phyloP scores from a whole-genome alignment of 2,797 vertebrate genomes.

The Taenioides sp. region DNA sequence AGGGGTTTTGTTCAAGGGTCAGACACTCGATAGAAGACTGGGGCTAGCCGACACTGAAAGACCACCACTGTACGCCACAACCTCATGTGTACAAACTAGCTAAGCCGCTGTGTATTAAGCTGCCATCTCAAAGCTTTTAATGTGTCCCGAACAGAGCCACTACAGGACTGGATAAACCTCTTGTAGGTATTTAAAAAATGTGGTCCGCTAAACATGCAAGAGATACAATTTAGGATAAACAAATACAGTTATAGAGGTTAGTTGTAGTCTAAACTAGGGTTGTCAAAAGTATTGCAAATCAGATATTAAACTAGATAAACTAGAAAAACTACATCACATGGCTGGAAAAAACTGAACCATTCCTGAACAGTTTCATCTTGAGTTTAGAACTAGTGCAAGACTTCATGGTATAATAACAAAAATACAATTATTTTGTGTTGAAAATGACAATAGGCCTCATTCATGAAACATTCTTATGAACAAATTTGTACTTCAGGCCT shows the following conservation, averaged over 20 bases:
- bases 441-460: no score
- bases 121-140: conserved; percentile 11
- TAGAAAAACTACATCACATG: no score
- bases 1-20: conserved; percentile 59
- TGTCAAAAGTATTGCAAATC: no score
- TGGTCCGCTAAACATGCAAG: conserved; percentile 6
- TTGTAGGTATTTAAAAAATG: neutral
- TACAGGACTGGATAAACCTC: conserved; percentile 4
- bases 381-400: no score
- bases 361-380: no score
- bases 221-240: neutral
- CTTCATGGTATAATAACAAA: no score
- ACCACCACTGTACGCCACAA: conserved; percentile 31
- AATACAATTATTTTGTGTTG: no score
- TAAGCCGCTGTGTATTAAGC: conserved; percentile 29
- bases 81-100: conserved; percentile 52
- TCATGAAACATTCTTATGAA: no score
- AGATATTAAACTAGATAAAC: neutral
- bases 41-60: conserved; percentile 36
- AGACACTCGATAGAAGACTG: conserved; percentile 55
- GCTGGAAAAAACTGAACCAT: no score
- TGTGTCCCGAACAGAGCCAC: conserved; percentile 12
- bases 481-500: no score
- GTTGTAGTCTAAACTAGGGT: neutral
- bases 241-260: neutral